Percentiles rank a stretch among this genome's conserved stretches.
phyloP scores from a whole-genome alignment of 2,113 vertebrate genomes.

The Esox niger region DNA sequence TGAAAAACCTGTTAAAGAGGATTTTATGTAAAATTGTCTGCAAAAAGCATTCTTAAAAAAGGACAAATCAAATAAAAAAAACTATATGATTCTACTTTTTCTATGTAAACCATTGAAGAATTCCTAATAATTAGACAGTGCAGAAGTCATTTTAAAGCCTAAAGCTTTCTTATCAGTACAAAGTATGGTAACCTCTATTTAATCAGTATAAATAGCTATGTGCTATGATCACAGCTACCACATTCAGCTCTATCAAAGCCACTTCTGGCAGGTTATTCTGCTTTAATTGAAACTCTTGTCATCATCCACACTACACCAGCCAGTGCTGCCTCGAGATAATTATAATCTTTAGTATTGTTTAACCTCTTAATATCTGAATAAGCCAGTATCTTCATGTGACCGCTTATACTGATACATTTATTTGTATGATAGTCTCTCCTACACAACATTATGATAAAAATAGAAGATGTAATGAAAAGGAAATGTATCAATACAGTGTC shows the following conservation, averaged over 20 bases:
- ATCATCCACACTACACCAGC: constrained; percentile 28
- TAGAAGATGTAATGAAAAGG: too few relatives aligned
- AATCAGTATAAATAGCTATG: constrained; percentile 17
- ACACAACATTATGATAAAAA: too few relatives aligned
- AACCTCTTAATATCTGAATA: constrained; percentile 2
- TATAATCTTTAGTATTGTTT: constrained; percentile 31
- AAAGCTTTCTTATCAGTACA: too few relatives aligned
- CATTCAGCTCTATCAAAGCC: constrained; percentile 20
- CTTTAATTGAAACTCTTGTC: constrained; percentile 43
- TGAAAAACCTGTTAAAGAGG: too few relatives aligned
- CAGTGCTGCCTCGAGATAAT: constrained; percentile 30
- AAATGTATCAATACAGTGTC: too few relatives aligned
- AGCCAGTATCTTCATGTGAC: not conserved
- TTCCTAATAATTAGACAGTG: not conserved
- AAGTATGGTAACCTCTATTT: constrained; percentile 3
- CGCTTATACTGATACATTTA: not conserved
- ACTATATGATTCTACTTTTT: too few relatives aligned
- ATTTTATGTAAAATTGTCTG: too few relatives aligned
- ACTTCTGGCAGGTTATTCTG: constrained; percentile 33
- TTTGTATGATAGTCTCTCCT: not conserved
- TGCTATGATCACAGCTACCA: constrained; percentile 12
- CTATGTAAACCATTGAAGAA: too few relatives aligned
- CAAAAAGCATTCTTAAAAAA: too few relatives aligned
- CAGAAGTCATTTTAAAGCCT: not conserved
- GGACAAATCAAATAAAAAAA: too few relatives aligned